Percentiles rank a stretch among this genome's conserved stretches.
Evolutionary conservation across 2,113 vertebrate species (phyloP).

Genomic region (Danionella cerebrum): DNA sequence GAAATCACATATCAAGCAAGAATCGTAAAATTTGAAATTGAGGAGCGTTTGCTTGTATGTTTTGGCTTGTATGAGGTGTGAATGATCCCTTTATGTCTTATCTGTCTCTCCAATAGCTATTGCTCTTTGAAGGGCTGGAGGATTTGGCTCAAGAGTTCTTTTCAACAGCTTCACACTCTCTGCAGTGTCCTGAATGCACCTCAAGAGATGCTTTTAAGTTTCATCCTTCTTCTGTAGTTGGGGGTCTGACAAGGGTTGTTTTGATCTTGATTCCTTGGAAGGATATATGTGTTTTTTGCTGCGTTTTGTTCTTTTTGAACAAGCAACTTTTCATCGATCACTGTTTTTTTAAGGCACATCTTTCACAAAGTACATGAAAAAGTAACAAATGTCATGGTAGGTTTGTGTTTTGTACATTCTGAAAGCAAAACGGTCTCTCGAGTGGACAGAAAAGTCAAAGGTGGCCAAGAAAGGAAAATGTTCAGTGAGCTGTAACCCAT

Average conservation of each 20-base stretch:
- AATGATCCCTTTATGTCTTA: constrained; percentile 32
- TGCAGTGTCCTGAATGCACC: background rate
- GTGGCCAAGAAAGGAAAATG: constrained; percentile 9
- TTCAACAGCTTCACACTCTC: constrained; percentile 53
- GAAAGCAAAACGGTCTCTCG: constrained; percentile 20
- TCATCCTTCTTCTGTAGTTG: background rate
- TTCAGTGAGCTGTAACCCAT: constrained; percentile 16
- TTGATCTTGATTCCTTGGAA: no score
- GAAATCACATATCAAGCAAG: background rate
- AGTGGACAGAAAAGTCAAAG: background rate
- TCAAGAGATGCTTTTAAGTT: background rate
- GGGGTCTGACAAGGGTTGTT: no score
- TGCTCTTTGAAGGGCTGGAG: constrained; percentile 41
- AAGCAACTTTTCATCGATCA: background rate
- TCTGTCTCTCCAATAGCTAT: constrained; percentile 29
- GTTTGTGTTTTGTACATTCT: background rate
- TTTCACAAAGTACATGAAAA: constrained; percentile 7
- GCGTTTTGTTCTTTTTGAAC: no score
- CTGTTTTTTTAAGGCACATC: constrained; percentile 8
- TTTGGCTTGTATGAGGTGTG: background rate
- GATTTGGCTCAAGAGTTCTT: constrained; percentile 52
- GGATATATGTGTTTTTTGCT: no score
- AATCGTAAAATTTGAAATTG: background rate
- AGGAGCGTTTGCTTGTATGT: constrained; percentile 1
- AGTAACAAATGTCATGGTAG: constrained; percentile 8